phyloP scores from a whole-genome alignment of 2,888 invertebrate species.

The Apoda limacodes region DNA sequence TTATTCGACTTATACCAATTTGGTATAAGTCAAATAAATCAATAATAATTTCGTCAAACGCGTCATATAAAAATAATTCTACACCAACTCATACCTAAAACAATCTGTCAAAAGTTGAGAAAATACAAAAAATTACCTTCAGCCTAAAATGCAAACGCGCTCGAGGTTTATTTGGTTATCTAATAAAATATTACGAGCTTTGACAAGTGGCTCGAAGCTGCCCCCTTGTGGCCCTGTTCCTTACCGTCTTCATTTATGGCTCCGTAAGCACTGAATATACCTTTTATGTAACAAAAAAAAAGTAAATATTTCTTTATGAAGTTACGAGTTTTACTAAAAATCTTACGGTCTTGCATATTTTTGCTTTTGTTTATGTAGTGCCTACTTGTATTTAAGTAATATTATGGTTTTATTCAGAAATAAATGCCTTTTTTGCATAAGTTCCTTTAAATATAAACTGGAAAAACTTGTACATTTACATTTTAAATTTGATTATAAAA shows the following conservation, averaged over 20 bases:
- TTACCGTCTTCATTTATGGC: slow-evolving; percentile 48
- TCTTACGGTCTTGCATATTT: slow-evolving; percentile 1
- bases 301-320: slow-evolving; percentile 20
- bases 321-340: slow-evolving; percentile 4
- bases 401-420: too few relatives aligned
- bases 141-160: slow-evolving; percentile 41
- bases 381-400: too few relatives aligned
- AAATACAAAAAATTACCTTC: slow-evolving; percentile 15
- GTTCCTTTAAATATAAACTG: too few relatives aligned
- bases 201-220: slow-evolving; percentile 57
- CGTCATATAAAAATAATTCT: too few relatives aligned
- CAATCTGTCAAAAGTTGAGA: background rate
- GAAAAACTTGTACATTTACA: too few relatives aligned
- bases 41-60: too few relatives aligned
- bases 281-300: slow-evolving; percentile 29
- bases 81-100: too few relatives aligned
- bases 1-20: too few relatives aligned
- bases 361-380: too few relatives aligned
- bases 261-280: slow-evolving; percentile 33
- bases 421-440: too few relatives aligned
- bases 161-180: slow-evolving; percentile 62
- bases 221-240: slow-evolving; percentile 42
- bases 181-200: slow-evolving; percentile 68
- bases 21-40: too few relatives aligned
- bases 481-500: too few relatives aligned